A percentile compares a stretch with the other conserved stretches of the same genome.
phyloP scores from a whole-genome alignment of 2,113 vertebrate species.

The Alouatta palliata region DNA sequence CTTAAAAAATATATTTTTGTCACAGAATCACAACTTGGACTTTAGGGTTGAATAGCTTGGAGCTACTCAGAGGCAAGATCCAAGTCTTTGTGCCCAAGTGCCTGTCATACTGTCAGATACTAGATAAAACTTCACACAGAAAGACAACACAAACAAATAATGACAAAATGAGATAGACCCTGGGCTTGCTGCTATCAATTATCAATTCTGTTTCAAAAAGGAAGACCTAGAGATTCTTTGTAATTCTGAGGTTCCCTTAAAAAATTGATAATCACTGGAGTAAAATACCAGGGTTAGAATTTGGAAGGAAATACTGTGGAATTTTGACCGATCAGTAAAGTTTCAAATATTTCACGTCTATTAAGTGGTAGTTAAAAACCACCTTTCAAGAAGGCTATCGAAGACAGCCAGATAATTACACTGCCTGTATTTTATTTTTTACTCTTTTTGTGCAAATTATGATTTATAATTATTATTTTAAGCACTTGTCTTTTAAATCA shows the following conservation, averaged over 20 bases:
- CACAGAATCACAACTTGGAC: not conserved
- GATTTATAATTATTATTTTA: not conserved
- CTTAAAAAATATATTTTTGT: constrained; percentile 17
- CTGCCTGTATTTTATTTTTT: not conserved
- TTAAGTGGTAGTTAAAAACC: not conserved
- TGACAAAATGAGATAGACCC: not conserved
- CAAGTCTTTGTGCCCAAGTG: not conserved
- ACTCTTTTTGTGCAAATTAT: not conserved
- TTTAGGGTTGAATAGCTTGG: not conserved
- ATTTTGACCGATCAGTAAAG: not conserved
- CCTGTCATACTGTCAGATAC: not conserved
- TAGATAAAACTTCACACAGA: not conserved
- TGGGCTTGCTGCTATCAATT: not conserved
- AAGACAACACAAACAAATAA: not conserved
- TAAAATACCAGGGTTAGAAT: not conserved
- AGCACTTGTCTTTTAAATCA: not conserved
- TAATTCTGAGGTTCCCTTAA: not conserved
- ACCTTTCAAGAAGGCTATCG: not conserved
- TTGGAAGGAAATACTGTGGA: not conserved
- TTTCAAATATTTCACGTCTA: not conserved
- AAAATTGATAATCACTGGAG: not conserved
- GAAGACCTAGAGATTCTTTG: not conserved
- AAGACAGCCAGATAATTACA: not conserved
- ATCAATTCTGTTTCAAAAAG: not conserved
- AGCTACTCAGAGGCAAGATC: not conserved